Conservation (phyloP, 2,888 invertebrate genomes). For the Ernsta delagoae region DNA sequence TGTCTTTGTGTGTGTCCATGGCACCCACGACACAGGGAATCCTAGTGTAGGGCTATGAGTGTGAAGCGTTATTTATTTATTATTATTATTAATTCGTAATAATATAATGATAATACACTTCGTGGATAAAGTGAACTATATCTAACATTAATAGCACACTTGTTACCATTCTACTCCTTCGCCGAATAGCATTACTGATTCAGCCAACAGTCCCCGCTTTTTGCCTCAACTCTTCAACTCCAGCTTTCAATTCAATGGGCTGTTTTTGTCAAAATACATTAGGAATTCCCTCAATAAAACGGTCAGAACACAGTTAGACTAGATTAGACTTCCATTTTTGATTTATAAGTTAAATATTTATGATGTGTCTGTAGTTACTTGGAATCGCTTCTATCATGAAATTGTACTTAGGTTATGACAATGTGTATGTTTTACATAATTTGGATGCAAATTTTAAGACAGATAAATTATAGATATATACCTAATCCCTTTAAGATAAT, state of each 20-base stretch:
- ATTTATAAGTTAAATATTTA: conserved; percentile 9
- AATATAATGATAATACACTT: no score
- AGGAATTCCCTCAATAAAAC: conserved; percentile 29
- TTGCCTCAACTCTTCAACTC: conserved; percentile 2
- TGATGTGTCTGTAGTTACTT: neutral
- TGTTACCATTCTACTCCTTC: conserved; percentile 32
- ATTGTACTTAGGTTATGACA: neutral
- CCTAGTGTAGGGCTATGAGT: no score
- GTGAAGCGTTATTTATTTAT: no score
- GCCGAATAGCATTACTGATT: conserved; percentile 32
- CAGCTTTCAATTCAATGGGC: conserved; percentile 30
- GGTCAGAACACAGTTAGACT: conserved; percentile 23
- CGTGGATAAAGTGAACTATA: no score
- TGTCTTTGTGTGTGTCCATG: no score
- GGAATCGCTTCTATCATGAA: neutral
- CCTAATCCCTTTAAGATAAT: no score
- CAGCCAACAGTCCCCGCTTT: conserved; percentile 15
- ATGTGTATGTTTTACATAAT: no score
- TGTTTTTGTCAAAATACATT: conserved; percentile 29
- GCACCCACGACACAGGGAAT: no score
- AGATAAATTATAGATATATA: no score
- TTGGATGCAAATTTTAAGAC: no score
- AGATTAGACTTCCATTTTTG: conserved; percentile 17
- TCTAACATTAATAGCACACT: neutral
- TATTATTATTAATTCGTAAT: no score